These are phyloP conservation scores for Athene cunicularia DNA, from an alignment of 2,113 vertebrate genomes.

Conservation along the genomic window DNA sequence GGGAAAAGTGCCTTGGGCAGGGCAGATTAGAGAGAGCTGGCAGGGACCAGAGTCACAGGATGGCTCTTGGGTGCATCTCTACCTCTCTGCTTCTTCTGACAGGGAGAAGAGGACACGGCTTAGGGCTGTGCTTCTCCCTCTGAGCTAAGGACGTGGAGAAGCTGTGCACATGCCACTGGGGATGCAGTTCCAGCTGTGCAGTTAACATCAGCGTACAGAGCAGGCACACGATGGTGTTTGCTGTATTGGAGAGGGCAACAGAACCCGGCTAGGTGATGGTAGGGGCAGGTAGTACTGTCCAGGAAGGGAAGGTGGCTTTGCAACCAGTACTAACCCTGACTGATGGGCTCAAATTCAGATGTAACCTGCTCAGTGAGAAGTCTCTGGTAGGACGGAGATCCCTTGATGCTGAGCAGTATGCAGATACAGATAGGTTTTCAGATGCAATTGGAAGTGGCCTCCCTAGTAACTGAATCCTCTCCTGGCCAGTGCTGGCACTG, in stretches of 20 bases:
- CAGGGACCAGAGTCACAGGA: background rate
- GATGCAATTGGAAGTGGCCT: background rate
- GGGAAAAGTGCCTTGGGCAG: background rate
- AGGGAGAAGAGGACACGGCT: background rate
- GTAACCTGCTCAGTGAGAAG: background rate
- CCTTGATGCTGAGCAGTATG: background rate
- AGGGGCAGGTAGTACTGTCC: background rate
- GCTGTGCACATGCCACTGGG: background rate
- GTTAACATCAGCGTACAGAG: background rate
- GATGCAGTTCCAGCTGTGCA: background rate
- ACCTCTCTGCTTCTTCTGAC: background rate
- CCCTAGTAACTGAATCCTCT: background rate
- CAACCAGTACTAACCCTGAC: background rate
- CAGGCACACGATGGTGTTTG: background rate
- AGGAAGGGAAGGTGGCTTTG: background rate
- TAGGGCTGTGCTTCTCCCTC: background rate
- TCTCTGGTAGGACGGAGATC: background rate
- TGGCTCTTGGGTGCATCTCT: background rate
- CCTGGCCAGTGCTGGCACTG: background rate
- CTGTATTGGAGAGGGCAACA: background rate
- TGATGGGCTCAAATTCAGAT: background rate
- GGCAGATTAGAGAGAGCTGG: background rate
- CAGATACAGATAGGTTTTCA: background rate
- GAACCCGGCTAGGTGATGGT: background rate
- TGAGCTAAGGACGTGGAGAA: background rate